A percentile compares a stretch with the other conserved stretches of the same genome.
Conservation (phyloP, 2,797 vertebrate genomes). For the Mergus octosetaceus region DNA sequence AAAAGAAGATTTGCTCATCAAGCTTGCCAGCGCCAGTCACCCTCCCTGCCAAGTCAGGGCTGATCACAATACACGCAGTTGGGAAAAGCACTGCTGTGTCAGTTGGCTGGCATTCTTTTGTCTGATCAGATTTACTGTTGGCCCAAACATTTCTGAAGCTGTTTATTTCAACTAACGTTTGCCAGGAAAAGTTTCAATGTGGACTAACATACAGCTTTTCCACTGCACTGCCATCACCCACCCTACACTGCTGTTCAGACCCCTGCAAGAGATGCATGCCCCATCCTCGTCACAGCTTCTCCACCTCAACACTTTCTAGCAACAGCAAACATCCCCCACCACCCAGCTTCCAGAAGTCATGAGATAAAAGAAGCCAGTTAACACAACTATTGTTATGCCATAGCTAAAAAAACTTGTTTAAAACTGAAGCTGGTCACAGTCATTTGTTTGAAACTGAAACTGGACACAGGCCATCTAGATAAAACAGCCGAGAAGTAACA, state of each 20-base stretch:
- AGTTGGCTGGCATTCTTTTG: slow-evolving; percentile 48
- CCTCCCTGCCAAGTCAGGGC: slow-evolving; percentile 41
- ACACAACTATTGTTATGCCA: neutral
- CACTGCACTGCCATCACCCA: neutral
- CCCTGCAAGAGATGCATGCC: rapidly evolving
- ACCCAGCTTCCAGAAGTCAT: neutral
- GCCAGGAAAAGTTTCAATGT: neutral
- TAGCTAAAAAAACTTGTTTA: neutral
- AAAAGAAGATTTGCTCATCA: slow-evolving; percentile 32
- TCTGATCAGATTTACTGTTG: slow-evolving; percentile 23
- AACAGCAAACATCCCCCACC: neutral
- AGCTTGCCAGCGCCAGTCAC: neutral
- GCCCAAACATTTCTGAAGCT: slow-evolving; percentile 27
- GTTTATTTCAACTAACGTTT: slow-evolving; percentile 11
- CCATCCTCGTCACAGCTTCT: neutral
- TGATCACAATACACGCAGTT: neutral
- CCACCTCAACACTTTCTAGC: neutral
- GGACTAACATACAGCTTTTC: neutral
- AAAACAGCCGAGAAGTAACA: neutral
- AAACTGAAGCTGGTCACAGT: neutral
- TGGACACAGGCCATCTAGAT: neutral
- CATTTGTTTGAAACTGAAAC: too few species aligned
- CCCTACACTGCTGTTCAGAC: neutral
- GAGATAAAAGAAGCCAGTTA: neutral
- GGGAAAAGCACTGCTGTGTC: slow-evolving; percentile 54